Conservation (phyloP, 2,888 invertebrate species). For the Spilosoma lubricipeda region DNA sequence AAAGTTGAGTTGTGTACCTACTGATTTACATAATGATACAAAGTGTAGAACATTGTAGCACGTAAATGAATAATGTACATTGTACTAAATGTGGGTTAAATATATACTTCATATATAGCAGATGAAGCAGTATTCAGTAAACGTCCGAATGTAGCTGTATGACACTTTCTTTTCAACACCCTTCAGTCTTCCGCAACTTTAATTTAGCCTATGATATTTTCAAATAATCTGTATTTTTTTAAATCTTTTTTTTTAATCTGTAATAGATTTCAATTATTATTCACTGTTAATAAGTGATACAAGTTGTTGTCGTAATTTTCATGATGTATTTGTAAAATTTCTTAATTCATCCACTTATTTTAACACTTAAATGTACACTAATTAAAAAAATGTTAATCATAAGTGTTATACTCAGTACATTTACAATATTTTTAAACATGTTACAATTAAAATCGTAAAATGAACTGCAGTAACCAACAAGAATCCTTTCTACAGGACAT, state of each 20-base stretch:
- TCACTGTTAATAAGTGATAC: too few relatives aligned
- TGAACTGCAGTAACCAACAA: background rate
- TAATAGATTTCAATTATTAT: background rate
- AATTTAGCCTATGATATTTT: background rate
- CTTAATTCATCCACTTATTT: too few relatives aligned
- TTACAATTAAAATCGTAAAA: background rate
- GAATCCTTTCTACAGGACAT: background rate
- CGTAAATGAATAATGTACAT: conserved; percentile 13
- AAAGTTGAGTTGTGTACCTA: conserved; percentile 2
- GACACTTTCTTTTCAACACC: background rate
- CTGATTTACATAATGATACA: conserved; percentile 16
- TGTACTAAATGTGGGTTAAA: background rate
- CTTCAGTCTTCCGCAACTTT: background rate
- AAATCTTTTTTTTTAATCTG: too few relatives aligned
- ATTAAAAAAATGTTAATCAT: background rate
- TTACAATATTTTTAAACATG: background rate
- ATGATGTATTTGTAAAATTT: background rate
- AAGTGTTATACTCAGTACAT: background rate
- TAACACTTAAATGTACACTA: background rate
- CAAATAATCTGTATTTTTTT: background rate
- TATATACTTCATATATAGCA: background rate
- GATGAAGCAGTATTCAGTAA: background rate
- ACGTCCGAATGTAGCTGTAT: background rate
- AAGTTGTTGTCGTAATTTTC: background rate
- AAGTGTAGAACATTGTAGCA: conserved; percentile 1